These are phyloP conservation scores for Zaprionus bogoriensis DNA, from an alignment of 2,888 invertebrate genomes.

Conservation along the genomic window DNA sequence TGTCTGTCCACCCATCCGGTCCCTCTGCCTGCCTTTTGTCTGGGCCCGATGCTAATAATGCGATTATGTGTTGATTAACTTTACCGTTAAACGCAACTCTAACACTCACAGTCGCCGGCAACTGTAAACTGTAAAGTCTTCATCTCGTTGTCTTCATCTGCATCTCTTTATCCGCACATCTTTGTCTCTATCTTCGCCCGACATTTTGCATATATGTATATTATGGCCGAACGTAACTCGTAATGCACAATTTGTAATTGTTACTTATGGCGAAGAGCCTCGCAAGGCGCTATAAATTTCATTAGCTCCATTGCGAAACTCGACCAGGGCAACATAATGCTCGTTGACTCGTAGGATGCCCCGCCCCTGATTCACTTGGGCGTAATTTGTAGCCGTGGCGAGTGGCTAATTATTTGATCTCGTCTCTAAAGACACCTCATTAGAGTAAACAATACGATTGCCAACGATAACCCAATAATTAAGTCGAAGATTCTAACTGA, in stretches of 20 bases:
- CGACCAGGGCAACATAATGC: too few relatives aligned
- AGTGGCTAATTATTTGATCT: background rate
- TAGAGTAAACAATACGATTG: background rate
- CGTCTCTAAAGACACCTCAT: background rate
- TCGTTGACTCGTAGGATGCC: too few relatives aligned
- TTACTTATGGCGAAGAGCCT: background rate
- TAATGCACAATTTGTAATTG: conserved; percentile 15
- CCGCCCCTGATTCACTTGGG: background rate
- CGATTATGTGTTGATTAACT: conserved; percentile 70
- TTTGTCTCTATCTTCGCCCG: background rate
- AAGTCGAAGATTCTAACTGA: background rate
- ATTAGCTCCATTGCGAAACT: conserved; percentile 1
- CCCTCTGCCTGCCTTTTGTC: conserved; percentile 29
- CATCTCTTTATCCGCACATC: background rate
- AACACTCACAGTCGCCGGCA: conserved; percentile 12
- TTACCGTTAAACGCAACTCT: conserved; percentile 47
- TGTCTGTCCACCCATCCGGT: background rate
- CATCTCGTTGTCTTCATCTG: conserved; percentile 1
- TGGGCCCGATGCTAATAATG: conserved; percentile 57
- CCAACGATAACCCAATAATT: background rate
- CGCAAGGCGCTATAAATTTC: conserved; percentile 1
- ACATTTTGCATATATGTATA: conserved; percentile 29
- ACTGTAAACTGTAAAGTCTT: conserved; percentile 32
- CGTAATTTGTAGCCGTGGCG: background rate
- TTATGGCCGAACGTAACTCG: conserved; percentile 17